phyloP scores from a whole-genome alignment of 2,888 invertebrate species.

The Pilophorus perplexus region DNA sequence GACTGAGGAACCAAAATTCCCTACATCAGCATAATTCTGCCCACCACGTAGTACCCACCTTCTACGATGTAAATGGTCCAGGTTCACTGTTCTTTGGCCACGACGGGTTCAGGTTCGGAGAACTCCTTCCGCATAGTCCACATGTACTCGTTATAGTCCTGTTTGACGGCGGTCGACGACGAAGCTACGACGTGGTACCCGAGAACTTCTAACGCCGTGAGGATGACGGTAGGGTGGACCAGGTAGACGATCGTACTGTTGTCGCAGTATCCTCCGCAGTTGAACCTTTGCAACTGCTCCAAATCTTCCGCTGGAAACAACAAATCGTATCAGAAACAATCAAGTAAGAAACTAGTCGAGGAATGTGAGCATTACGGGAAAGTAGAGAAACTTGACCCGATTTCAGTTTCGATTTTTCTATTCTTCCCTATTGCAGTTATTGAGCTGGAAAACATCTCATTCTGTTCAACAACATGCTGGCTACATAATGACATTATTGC shows the following conservation, averaged over 20 bases:
- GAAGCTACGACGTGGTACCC: constrained; percentile 87
- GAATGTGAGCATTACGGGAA: no score
- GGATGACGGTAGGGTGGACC: constrained; percentile 82
- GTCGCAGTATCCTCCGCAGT: constrained; percentile 80
- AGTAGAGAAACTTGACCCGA: no score
- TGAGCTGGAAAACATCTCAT: no score
- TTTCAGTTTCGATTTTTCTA: no score
- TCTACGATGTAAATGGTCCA: no score
- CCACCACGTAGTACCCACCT: no score
- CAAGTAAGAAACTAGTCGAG: background rate
- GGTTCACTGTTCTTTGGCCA: background rate
- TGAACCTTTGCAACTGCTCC: constrained; percentile 77
- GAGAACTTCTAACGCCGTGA: constrained; percentile 81
- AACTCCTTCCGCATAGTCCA: constrained; percentile 92
- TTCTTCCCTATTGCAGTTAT: no score
- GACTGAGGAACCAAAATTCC: no score
- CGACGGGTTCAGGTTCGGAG: constrained; percentile 71
- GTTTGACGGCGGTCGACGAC: constrained; percentile 79
- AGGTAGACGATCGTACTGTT: constrained; percentile 81
- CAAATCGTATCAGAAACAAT: background rate
- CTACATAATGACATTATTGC: no score
- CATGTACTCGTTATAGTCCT: constrained; percentile 87
- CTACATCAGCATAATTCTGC: no score
- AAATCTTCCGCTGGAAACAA: constrained; percentile 59
- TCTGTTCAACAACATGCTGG: no score